Percentiles rank a stretch among this genome's conserved stretches.
Evolutionary conservation across 2,888 invertebrate genomes (phyloP).

Genomic region (Mythimna lalbum): DNA sequence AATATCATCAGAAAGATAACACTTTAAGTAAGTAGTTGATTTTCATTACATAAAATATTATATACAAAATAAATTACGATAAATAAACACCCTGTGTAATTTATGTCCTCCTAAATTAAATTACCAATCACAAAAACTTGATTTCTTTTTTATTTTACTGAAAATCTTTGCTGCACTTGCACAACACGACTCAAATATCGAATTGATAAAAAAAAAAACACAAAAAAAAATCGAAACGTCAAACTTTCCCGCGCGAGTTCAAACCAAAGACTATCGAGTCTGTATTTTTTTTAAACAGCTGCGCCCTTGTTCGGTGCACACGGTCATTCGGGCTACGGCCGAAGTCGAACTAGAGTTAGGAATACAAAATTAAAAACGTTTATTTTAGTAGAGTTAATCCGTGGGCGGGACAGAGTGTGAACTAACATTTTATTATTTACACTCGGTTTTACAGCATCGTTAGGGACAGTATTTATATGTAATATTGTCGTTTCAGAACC

Average conservation of each 20-base stretch:
- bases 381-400: constrained; percentile 73
- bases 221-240: constrained; percentile 30
- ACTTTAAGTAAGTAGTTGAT: not conserved
- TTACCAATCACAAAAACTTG: constrained; percentile 11
- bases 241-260: constrained; percentile 53
- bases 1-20: constrained; percentile 14
- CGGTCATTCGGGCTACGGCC: constrained; percentile 58
- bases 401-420: constrained; percentile 73
- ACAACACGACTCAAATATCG: constrained; percentile 13
- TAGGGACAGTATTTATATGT: constrained; percentile 15
- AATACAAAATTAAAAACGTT: constrained; percentile 75
- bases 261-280: constrained; percentile 10
- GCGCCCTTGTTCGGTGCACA: constrained; percentile 54
- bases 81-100: not conserved
- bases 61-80: not conserved
- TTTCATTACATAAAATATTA: not conserved
- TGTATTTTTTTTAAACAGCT: constrained; percentile 40
- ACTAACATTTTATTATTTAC: constrained; percentile 65
- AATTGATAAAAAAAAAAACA: not conserved
- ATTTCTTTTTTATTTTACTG: not conserved
- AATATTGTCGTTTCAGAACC: too few species aligned
- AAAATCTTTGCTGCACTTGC: not conserved
- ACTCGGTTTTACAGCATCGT: constrained; percentile 37
- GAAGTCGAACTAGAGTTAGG: constrained; percentile 65
- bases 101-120: not conserved